Evolutionary conservation across 2,113 vertebrate species (phyloP).

Genomic region (Prionailurus bengalensis): DNA sequence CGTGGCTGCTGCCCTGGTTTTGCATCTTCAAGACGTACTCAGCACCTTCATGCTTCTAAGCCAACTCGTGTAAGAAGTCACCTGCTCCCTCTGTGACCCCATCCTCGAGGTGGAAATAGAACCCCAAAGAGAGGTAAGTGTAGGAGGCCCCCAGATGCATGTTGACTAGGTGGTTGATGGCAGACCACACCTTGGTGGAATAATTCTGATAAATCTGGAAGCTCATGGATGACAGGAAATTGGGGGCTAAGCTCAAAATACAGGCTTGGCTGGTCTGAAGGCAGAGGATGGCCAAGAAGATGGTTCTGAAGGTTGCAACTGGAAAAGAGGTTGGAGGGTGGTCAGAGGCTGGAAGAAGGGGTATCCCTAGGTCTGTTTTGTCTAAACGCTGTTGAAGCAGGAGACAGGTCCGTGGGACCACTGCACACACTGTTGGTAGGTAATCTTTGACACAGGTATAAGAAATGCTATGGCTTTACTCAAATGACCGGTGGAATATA

Average conservation of each 20-base stretch:
- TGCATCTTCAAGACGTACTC: background rate
- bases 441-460: background rate
- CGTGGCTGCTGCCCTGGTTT: background rate
- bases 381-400: background rate
- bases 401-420: background rate
- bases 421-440: background rate
- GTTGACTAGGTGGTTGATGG: background rate
- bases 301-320: background rate
- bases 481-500: background rate
- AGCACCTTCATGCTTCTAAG: background rate
- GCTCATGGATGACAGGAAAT: background rate
- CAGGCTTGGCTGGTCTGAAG: too few relatives aligned
- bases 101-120: background rate
- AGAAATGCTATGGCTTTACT: background rate
- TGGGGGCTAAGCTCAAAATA: background rate
- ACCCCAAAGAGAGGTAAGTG: background rate
- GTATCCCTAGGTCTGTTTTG: rapidly evolving
- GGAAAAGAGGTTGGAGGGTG: background rate
- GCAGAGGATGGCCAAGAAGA: background rate
- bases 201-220: background rate
- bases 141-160: rapidly evolving
- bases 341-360: background rate
- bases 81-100: rapidly evolving
- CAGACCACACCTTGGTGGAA: rapidly evolving
- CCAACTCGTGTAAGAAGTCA: rapidly evolving